Base-by-base conservation (phyloP, 2,113 vertebrate genomes). In the Actinemys pallida region DNA sequence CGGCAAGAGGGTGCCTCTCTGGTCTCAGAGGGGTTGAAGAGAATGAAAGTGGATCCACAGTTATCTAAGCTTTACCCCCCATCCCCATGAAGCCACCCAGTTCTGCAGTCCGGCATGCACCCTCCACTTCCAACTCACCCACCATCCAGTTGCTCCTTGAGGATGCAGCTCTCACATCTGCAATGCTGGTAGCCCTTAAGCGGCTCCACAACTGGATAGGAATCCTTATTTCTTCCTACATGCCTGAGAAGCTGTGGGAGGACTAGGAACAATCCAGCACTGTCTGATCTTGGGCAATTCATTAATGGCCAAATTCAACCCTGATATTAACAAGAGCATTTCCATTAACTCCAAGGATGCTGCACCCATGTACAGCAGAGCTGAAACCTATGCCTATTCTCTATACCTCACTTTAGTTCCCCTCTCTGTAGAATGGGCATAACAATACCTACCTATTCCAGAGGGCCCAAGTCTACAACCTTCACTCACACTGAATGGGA, bases 131-230 rank as follows among this genome's bases (percentile, higher is more conserved):
- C 5, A 79, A 19, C 75, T 90, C 53, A 57, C 3, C 6, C 84
- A 29, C 29, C 81, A 76, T 56, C 72, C 12, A 53, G 2, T 53
- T 91, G 16, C 1, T 53, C 42, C 35, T 31, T 79, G 54, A 59
- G 86, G 53, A 78, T 45, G 88, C 83, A 75, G 50, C 50, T 59
- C 14, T 75, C 54, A 6, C 10, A 53, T 87, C 86, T 93, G 83
- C 65, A 83, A 12, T 57, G 9, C 87, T 62, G 3, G 49, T 31
- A 83, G 50, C 62, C 29, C 31, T 65, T 65, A 65, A 35, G 31
- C 7, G 16, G 31, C 62, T 7, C 31, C 62, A n/a, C 31, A 65
- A 17, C 31, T 8, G 31, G 31, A 16, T 17, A 35, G 31, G 31
- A 8, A 17, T 65, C 31, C 31, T 35, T 65, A 16, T 10, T 65